Percentiles rank a stretch among this genome's conserved stretches.
phyloP scores from a whole-genome alignment of 2,113 vertebrate genomes.

The Empidonax traillii region DNA sequence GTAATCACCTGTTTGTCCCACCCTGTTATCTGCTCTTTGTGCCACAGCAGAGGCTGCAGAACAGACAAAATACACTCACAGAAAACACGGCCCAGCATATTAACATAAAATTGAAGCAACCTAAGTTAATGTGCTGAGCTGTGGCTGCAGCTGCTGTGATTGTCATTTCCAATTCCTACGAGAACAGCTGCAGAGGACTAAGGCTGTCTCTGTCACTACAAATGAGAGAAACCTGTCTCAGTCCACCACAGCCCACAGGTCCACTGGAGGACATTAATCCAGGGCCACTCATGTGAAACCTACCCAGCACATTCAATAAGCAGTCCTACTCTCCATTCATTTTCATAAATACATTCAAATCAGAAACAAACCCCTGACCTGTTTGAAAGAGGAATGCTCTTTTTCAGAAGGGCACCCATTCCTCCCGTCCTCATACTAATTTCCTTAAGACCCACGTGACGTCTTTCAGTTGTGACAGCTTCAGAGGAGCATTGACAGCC shows the following conservation, averaged over 20 bases:
- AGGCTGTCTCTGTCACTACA: neutral
- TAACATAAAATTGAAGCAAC: neutral
- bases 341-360: neutral
- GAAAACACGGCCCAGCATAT: neutral
- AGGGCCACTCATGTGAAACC: accelerated
- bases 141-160: neutral
- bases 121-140: neutral
- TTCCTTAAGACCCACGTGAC: neutral
- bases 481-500: neutral
- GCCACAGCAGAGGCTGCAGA: neutral
- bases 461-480: neutral
- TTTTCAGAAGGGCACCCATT: neutral
- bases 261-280: neutral
- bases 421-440: neutral
- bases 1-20: neutral
- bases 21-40: too few relatives aligned
- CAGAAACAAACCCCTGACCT: neutral
- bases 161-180: neutral
- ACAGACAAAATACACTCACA: neutral
- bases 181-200: neutral
- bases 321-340: neutral
- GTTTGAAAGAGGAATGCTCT: neutral
- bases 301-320: accelerated
- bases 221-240: neutral
- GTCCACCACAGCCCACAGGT: too few relatives aligned